phyloP scores from a whole-genome alignment of 92 coral and sea anemone genomes.

The Plumapathes pennacea region DNA sequence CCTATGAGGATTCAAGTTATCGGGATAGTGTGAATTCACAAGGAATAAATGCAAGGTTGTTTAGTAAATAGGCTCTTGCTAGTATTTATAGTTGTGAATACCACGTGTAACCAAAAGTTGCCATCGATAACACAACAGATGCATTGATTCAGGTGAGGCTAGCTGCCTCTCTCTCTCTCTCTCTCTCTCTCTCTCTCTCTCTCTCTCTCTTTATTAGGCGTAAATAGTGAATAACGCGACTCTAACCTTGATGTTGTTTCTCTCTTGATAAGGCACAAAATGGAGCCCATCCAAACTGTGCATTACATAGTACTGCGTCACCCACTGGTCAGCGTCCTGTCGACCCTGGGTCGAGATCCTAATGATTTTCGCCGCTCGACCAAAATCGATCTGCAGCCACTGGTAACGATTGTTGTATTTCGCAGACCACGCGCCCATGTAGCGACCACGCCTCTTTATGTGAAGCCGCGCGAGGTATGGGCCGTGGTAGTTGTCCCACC shows the following conservation, averaged over 20 bases:
- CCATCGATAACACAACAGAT: too few species aligned
- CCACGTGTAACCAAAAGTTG: too few species aligned
- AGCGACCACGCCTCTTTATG: constrained; percentile 42
- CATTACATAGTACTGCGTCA: constrained; percentile 46
- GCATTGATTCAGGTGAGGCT: too few species aligned
- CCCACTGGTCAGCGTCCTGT: constrained; percentile 71
- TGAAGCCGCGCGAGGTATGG: constrained; percentile 58
- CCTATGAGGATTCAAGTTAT: too few species aligned
- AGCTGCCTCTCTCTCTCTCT: too few species aligned
- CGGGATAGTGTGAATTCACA: too few species aligned
- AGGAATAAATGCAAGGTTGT: too few species aligned
- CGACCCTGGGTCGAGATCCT: constrained; percentile 67
- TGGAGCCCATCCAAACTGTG: constrained; percentile 61
- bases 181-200: too few species aligned
- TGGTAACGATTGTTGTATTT: constrained; percentile 64
- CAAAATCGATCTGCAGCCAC: constrained; percentile 59
- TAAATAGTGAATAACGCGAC: too few species aligned
- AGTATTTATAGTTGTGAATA: too few species aligned
- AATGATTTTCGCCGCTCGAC: constrained; percentile 46
- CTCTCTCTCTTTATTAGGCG: too few species aligned
- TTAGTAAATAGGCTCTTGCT: too few species aligned
- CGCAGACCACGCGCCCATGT: constrained; percentile 58
- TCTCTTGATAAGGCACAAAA: constrained; percentile 49
- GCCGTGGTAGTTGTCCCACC: constrained; percentile 39
- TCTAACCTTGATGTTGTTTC: constrained; percentile 52